Evolutionary conservation across 92 coral and sea anemone genomes (phyloP).

Genomic region (Actinostola sp.): DNA sequence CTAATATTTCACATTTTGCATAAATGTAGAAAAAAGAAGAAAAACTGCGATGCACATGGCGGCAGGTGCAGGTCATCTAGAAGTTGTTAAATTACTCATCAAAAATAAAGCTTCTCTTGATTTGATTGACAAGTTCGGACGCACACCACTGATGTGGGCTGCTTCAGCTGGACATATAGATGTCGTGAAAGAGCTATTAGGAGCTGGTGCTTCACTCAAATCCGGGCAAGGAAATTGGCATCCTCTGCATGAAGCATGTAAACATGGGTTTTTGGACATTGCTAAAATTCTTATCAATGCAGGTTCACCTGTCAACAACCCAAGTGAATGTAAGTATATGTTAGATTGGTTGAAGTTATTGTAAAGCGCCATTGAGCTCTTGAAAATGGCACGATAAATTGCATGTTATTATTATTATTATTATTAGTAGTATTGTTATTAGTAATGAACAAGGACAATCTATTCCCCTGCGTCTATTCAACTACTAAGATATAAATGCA

Average conservation of each 20-base stretch:
- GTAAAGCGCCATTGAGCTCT: too few species aligned
- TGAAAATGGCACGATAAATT: too few species aligned
- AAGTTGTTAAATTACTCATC: conserved; percentile 66
- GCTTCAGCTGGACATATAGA: conserved; percentile 61
- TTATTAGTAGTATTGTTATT: too few species aligned
- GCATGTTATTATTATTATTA: too few species aligned
- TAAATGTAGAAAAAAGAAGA: conserved; percentile 70
- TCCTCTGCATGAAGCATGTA: conserved; percentile 95
- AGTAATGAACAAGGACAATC: too few species aligned
- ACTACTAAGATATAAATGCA: too few species aligned
- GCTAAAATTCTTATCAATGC: conserved; percentile 69
- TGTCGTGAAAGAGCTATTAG: conserved; percentile 69
- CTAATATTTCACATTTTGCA: not conserved
- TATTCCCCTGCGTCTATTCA: too few species aligned
- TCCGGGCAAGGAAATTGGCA: conserved; percentile 84
- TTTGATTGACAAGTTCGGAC: conserved; percentile 85
- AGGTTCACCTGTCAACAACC: conserved; percentile 90
- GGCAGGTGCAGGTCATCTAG: conserved; percentile 77
- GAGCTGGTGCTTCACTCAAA: conserved; percentile 79
- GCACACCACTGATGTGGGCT: conserved; percentile 96
- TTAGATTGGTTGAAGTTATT: too few species aligned
- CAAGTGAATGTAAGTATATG: conserved; percentile 73
- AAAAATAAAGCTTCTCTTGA: conserved; percentile 68
- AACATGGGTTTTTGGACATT: conserved; percentile 73
- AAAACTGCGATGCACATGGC: conserved; percentile 88